A percentile compares a stretch with the other conserved stretches of the same genome.
Conservation (phyloP, 2,888 invertebrate genomes). For the Mesorhabditis sp. region DNA sequence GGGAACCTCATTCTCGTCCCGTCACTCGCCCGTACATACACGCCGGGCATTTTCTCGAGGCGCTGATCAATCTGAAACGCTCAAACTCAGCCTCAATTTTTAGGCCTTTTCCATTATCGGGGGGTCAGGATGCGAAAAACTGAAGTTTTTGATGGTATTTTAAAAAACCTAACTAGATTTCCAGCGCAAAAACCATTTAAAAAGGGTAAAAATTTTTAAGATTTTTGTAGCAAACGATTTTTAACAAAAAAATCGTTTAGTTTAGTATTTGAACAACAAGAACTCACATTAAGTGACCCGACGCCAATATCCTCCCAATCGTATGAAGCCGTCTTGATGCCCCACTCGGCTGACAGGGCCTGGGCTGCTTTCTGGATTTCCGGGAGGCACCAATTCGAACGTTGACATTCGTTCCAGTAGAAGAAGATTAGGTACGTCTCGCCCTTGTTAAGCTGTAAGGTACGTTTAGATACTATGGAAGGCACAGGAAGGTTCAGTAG, state of each 20-base stretch:
- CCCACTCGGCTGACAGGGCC: background rate
- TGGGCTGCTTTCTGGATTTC: constrained; percentile 2
- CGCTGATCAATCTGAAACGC: constrained; percentile 1
- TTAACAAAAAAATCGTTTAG: too few species aligned
- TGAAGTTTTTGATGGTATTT: too few species aligned
- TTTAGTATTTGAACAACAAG: background rate
- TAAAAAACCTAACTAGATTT: too few species aligned
- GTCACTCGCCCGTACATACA: background rate
- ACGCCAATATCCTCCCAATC: constrained; percentile 5
- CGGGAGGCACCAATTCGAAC: background rate
- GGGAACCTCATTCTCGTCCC: background rate
- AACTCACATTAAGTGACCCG: background rate
- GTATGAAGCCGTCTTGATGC: background rate
- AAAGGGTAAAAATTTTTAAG: background rate
- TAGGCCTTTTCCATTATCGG: too few species aligned
- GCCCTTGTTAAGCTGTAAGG: background rate
- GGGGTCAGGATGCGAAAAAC: too few species aligned
- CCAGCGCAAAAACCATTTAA: background rate
- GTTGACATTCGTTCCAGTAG: constrained; percentile 1
- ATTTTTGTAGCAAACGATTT: background rate
- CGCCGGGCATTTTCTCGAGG: background rate
- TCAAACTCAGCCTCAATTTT: too few species aligned
- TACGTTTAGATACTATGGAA: background rate
- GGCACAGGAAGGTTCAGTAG: too few species aligned
- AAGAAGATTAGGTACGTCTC: background rate